These are phyloP conservation scores for Ctenicera cuprea DNA, from an alignment of 2,888 invertebrate genomes.

Conservation along the genomic window DNA sequence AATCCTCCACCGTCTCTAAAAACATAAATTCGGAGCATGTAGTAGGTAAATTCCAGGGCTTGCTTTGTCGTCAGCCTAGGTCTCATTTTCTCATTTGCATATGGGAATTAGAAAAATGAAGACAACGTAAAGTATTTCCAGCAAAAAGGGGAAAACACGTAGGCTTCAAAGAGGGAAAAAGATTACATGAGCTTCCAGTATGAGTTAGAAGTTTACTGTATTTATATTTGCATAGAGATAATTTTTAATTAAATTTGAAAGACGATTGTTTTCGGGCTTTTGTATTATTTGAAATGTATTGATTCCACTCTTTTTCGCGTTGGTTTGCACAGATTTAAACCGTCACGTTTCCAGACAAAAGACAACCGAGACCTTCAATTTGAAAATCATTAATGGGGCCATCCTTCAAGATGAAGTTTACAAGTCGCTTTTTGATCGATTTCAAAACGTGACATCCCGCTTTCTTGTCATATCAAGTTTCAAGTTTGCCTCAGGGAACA, in stretches of 20 bases:
- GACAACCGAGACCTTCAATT: not conserved
- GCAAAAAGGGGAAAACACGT: not conserved
- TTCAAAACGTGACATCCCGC: conserved; percentile 13
- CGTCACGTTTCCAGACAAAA: not conserved
- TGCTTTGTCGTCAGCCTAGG: conserved; percentile 21
- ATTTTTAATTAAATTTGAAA: conserved; percentile 5
- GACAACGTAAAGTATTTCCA: conserved; percentile 19
- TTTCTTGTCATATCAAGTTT: conserved; percentile 5
- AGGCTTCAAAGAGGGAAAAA: not conserved
- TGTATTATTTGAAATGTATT: no score
- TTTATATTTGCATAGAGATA: not conserved
- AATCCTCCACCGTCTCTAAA: conserved; percentile 9
- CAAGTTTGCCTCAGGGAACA: not conserved
- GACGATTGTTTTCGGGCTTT: not conserved
- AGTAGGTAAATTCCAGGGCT: conserved; percentile 31
- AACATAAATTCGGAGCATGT: conserved; percentile 34
- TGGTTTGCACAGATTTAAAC: not conserved
- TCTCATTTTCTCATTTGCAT: conserved; percentile 25
- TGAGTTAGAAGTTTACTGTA: not conserved
- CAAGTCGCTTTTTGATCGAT: conserved; percentile 10
- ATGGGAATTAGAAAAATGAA: conserved; percentile 33
- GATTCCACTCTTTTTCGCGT: no score
- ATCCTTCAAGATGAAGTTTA: conserved; percentile 13
- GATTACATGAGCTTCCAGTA: no score
- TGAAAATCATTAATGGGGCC: conserved; percentile 13